Evolutionary conservation across 1,140 invertebrate species (phyloP).

Genomic region (Danaus plexippus): DNA sequence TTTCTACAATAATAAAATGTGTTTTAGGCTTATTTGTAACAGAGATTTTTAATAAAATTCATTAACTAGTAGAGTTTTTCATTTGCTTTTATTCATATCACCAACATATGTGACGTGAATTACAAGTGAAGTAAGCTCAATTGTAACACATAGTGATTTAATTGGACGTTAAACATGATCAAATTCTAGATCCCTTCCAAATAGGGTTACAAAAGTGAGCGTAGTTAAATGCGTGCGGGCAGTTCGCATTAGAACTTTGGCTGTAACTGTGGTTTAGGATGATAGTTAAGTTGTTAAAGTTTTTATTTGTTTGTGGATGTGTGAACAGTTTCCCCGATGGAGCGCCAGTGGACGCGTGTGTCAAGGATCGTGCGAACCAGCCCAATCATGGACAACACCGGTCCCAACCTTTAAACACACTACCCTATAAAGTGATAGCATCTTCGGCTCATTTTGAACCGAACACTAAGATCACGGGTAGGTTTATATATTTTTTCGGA

Average conservation of each 20-base stretch:
- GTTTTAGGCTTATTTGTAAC: too few relatives aligned
- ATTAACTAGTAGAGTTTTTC: too few relatives aligned
- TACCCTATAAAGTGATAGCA: constrained; percentile 78
- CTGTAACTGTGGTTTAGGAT: constrained; percentile 26
- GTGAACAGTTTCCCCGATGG: constrained; percentile 78
- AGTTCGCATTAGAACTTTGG: constrained; percentile 40
- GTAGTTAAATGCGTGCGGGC: constrained; percentile 30
- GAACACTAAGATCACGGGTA: constrained; percentile 77
- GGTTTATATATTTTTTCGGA: background rate
- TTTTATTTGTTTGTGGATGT: constrained; percentile 35
- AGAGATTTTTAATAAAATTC: too few relatives aligned
- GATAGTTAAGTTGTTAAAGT: constrained; percentile 32
- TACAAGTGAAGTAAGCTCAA: too few relatives aligned
- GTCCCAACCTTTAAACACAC: constrained; percentile 75
- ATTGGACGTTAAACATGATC: constrained; percentile 45
- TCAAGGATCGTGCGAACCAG: constrained; percentile 79
- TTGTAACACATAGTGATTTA: constrained; percentile 17
- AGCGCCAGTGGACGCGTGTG: constrained; percentile 83
- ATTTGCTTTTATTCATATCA: constrained; percentile 10
- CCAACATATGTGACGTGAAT: constrained; percentile 9
- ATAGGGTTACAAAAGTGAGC: constrained; percentile 59
- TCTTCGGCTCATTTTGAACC: constrained; percentile 75
- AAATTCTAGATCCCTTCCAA: constrained; percentile 62
- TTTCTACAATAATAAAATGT: too few relatives aligned
- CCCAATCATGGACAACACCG: constrained; percentile 81